These are phyloP conservation scores for Oceanites oceanicus DNA, from an alignment of 2,113 vertebrate species.

Conservation along the genomic window DNA sequence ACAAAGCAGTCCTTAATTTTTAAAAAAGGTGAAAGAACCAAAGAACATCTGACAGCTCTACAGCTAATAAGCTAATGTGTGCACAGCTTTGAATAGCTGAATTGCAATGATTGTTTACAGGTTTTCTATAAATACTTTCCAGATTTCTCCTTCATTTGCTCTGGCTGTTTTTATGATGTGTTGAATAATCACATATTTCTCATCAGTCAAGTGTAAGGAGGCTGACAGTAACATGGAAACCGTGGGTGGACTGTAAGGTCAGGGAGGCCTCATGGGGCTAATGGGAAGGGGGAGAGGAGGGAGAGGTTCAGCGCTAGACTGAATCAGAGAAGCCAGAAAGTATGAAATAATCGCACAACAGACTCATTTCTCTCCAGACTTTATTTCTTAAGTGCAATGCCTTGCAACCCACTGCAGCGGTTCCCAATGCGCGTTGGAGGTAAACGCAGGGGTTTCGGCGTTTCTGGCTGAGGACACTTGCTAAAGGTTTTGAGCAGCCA, in stretches of 20 bases:
- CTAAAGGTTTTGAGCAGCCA: neutral
- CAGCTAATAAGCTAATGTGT: neutral
- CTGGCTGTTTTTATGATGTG: slow-evolving; percentile 40
- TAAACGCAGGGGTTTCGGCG: neutral
- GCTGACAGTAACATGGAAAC: slow-evolving; percentile 46
- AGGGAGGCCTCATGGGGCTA: slow-evolving; percentile 10
- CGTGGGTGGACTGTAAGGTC: neutral
- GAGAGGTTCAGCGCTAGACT: neutral
- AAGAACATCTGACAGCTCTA: neutral
- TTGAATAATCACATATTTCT: slow-evolving; percentile 48
- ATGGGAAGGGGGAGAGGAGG: slow-evolving; percentile 1
- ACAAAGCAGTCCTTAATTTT: slow-evolving; percentile 11
- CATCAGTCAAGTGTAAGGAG: slow-evolving; percentile 49
- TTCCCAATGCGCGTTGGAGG: neutral
- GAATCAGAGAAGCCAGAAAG: neutral
- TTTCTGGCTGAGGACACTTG: neutral
- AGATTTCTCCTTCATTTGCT: slow-evolving; percentile 45
- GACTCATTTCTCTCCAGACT: neutral
- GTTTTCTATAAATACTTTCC: slow-evolving; percentile 53
- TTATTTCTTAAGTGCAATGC: neutral
- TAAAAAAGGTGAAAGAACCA: neutral
- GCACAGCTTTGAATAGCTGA: neutral
- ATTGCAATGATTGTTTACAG: slow-evolving; percentile 23
- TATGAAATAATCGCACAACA: neutral
- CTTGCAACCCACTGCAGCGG: neutral